A percentile compares a stretch with the other conserved stretches of the same genome.
Conservation (phyloP, 1,140 invertebrate species). For the Capitella teleta region DNA sequence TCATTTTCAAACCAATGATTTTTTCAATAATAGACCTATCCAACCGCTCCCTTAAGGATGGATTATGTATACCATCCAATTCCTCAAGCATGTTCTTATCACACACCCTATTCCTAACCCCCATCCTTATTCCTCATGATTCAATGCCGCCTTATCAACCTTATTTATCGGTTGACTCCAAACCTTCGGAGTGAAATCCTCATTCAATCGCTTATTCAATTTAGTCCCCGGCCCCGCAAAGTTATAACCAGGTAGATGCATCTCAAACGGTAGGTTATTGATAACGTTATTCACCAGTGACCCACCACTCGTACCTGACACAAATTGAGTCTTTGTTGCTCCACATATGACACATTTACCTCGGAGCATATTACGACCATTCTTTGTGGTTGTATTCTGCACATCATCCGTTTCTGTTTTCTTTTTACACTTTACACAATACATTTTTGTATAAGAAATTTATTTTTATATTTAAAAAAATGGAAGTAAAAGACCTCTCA, state of each 20-base stretch:
- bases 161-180: no score
- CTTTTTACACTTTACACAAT: neutral
- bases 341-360: constrained; percentile 5
- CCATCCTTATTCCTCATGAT: no score
- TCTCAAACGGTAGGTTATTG: constrained; percentile 11
- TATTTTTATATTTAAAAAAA: no score
- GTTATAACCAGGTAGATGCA: constrained; percentile 11
- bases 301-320: neutral
- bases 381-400: constrained; percentile 2
- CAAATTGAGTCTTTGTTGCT: constrained; percentile 5
- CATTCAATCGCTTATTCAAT: constrained; percentile 5
- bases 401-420: constrained; percentile 4
- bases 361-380: neutral
- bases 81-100: no score
- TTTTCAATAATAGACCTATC: neutral
- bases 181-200: no score
- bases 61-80: no score
- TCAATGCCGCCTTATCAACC: no score
- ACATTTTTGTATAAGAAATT: constrained; percentile 9
- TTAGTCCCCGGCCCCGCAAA: constrained; percentile 12
- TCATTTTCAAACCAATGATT: neutral
- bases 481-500: constrained; percentile 13
- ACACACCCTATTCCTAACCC: no score
- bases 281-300: constrained; percentile 1
- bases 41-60: neutral